Conservation (phyloP, 2,888 invertebrate genomes). For the Dynastes maya region DNA sequence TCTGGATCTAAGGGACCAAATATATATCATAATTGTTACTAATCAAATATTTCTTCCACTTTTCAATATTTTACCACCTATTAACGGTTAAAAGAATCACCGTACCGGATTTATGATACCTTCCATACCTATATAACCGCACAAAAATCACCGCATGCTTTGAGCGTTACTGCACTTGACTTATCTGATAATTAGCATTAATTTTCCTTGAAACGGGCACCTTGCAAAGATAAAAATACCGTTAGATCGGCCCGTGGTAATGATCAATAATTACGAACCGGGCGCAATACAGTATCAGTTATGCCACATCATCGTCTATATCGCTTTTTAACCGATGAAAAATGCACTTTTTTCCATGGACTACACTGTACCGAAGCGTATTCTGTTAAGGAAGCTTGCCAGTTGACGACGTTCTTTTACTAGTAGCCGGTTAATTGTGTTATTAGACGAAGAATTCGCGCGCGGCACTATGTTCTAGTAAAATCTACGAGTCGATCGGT, state of each 20-base stretch:
- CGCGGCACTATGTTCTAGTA: constrained; percentile 35
- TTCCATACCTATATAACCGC: too few species aligned
- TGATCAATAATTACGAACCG: constrained; percentile 31
- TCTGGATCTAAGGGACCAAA: too few species aligned
- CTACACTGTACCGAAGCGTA: background rate
- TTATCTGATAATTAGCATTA: constrained; percentile 3
- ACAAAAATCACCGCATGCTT: background rate
- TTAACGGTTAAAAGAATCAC: too few species aligned
- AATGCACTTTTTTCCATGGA: constrained; percentile 4
- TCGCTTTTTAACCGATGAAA: constrained; percentile 2
- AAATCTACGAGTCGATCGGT: constrained; percentile 36
- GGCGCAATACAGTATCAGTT: constrained; percentile 4
- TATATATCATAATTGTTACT: too few species aligned
- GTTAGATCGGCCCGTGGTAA: background rate
- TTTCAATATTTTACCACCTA: too few species aligned
- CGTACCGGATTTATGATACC: too few species aligned
- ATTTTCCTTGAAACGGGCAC: background rate
- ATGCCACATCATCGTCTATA: background rate
- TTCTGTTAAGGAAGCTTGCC: constrained; percentile 16
- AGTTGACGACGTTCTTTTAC: constrained; percentile 4
- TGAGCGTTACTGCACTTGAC: constrained; percentile 3
- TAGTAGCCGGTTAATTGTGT: constrained; percentile 34
- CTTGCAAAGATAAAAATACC: constrained; percentile 5
- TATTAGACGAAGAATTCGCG: constrained; percentile 46
- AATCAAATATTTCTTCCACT: background rate